Evolutionary conservation across 2,888 invertebrate species (phyloP).

Genomic region (Neoscelio sp.): DNA sequence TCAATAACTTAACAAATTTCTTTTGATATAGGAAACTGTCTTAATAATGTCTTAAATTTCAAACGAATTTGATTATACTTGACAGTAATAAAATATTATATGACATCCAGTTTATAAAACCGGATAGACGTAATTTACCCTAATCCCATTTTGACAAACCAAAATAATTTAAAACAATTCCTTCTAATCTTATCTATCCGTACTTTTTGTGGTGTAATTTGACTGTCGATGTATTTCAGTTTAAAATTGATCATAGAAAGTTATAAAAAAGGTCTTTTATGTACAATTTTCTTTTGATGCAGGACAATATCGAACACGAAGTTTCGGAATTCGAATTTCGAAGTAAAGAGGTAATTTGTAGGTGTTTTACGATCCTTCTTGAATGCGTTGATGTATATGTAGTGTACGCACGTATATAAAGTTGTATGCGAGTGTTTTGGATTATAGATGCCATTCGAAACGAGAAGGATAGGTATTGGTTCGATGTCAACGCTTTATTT

Average conservation of each 20-base stretch:
- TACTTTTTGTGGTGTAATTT: background rate
- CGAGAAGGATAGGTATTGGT: slow-evolving; percentile 68
- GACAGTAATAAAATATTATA: too few relatives aligned
- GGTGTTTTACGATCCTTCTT: slow-evolving; percentile 26
- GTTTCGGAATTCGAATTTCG: slow-evolving; percentile 30
- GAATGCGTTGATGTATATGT: slow-evolving; percentile 5
- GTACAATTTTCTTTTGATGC: slow-evolving; percentile 39
- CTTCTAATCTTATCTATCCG: background rate
- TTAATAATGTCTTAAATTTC: too few relatives aligned
- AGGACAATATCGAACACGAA: slow-evolving; percentile 5
- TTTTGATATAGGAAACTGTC: too few relatives aligned
- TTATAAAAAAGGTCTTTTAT: slow-evolving; percentile 6
- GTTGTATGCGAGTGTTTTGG: slow-evolving; percentile 34
- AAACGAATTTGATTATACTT: too few relatives aligned
- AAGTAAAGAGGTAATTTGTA: slow-evolving; percentile 38
- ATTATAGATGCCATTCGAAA: slow-evolving; percentile 42
- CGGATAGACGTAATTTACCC: too few relatives aligned
- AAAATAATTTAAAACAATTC: too few relatives aligned
- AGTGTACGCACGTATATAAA: background rate
- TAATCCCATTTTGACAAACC: too few relatives aligned
- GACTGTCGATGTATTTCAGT: background rate
- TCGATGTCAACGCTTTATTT: slow-evolving; percentile 74
- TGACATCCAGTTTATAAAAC: too few relatives aligned
- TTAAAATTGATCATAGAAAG: background rate
- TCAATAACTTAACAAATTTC: too few relatives aligned